These are phyloP conservation scores for Ellobius talpinus DNA, from an alignment of 2,113 vertebrate species.

Conservation along the genomic window DNA sequence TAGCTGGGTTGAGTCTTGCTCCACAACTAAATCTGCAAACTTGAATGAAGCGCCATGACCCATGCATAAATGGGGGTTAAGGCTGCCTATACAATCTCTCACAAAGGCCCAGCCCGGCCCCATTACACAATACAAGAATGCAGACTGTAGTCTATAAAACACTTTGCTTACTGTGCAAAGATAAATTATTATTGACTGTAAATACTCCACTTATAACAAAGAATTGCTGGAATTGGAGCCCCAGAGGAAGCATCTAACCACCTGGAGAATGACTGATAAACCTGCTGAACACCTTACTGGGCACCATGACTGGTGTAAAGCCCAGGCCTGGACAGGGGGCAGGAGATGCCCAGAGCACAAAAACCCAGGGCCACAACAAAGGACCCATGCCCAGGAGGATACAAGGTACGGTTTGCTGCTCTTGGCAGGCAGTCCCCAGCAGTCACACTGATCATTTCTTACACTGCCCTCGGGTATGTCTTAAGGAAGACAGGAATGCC, in stretches of 20 bases:
- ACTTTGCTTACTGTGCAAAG: background rate
- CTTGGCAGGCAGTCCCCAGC: background rate
- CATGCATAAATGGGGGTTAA: background rate
- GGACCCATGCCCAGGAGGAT: background rate
- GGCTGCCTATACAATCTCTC: background rate
- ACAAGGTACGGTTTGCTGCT: background rate
- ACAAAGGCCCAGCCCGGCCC: background rate
- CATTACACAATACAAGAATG: background rate
- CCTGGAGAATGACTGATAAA: background rate
- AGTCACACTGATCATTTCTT: conserved; percentile 12
- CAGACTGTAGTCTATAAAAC: background rate
- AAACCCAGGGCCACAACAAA: background rate
- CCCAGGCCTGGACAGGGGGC: background rate
- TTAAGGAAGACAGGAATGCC: background rate
- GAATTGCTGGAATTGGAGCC: background rate
- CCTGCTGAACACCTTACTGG: background rate
- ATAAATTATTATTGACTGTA: background rate
- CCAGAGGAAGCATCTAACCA: background rate
- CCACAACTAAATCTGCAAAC: background rate
- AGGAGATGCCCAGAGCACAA: background rate
- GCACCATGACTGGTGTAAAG: background rate
- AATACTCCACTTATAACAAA: conserved; percentile 37
- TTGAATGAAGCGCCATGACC: background rate
- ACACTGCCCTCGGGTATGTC: background rate
- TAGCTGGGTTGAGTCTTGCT: background rate